Percentiles rank a stretch among this genome's conserved stretches.
Evolutionary conservation across 23 tunicate species (phyloP).

Genomic region (Trididemnum miniatum): DNA sequence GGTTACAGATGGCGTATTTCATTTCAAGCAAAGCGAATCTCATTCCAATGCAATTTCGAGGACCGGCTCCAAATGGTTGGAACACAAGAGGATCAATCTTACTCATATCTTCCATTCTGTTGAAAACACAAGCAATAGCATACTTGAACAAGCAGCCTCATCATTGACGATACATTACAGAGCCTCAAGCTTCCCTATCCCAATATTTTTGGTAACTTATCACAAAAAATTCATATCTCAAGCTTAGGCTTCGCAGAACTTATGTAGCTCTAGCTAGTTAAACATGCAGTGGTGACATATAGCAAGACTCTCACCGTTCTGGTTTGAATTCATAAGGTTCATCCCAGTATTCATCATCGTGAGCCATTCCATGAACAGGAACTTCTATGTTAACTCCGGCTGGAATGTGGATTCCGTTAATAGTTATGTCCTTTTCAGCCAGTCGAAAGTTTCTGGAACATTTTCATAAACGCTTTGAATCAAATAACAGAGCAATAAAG

Average conservation of each 20-base stretch:
- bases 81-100: slow-evolving; percentile 63
- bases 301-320: slow-evolving; percentile 59
- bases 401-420: slow-evolving; percentile 62
- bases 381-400: slow-evolving; percentile 34
- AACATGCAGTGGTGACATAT: too few relatives aligned
- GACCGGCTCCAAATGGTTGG: slow-evolving; percentile 90
- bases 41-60: slow-evolving; percentile 61
- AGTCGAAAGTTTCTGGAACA: slow-evolving; percentile 45
- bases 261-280: too few relatives aligned
- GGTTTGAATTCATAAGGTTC: slow-evolving; percentile 74
- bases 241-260: too few relatives aligned
- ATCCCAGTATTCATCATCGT: slow-evolving; percentile 81
- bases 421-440: slow-evolving; percentile 50
- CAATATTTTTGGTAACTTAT: too few relatives aligned
- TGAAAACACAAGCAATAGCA: too few relatives aligned
- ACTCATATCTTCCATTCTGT: slow-evolving; percentile 84
- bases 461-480: too few relatives aligned
- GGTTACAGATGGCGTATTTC: slow-evolving; percentile 42
- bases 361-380: slow-evolving; percentile 53
- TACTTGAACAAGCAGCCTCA: too few relatives aligned
- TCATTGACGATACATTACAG: too few relatives aligned
- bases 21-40: slow-evolving; percentile 61
- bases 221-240: too few relatives aligned
- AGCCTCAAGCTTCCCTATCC: too few relatives aligned
- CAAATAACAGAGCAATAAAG: too few relatives aligned